Base-by-base conservation (phyloP, 2,113 vertebrate genomes). In the Pseudorasbora parva region DNA sequence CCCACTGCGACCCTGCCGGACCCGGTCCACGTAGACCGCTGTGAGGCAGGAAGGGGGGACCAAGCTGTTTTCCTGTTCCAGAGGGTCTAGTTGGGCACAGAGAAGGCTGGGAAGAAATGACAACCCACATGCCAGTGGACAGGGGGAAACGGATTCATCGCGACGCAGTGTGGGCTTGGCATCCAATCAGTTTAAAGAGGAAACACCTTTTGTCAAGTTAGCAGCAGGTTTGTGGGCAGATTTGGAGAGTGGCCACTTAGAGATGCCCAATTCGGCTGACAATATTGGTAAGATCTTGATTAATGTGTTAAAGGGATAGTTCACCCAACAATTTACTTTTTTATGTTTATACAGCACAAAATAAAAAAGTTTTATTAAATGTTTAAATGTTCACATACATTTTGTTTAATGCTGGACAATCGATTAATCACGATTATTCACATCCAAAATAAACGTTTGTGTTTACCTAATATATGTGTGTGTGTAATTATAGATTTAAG, bases 1-100 rank as follows among this genome's bases (percentile, higher is more conserved):
- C 84, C 87, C 81, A 86, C 87, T 71, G 87, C 84, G 87, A 83
- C 84, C 87, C 81, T 88, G 84, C 87, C 85, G 87, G 81, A 83
- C 87, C 81, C 21, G 76, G 85, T 81, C 85, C 82, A 88, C 86
- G n/a, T 68, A 68, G 74, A 86, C 71, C 68, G 81, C 86, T 85
- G 83, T 74, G 88, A 85, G 85, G 62, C 81, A 84, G 88, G 88
- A 89, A 87, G 86, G 83, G 83, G 81, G 71, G 68, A 82, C 78
- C 86, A 82, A 47, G 86, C 73, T 85, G 84, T 84, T 80, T 87
- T 90, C 87, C 87, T 87, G 86, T 84, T 85, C 75, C 86, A 76
- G 64, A 75, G 85, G 25, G 19, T 82, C 71, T 27, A 79, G 73
- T 79, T 85, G 84, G 81, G 71, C 87, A 77, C 71, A 14, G 84